phyloP scores from a whole-genome alignment of 2,113 vertebrate genomes.

The Anser cygnoides region DNA sequence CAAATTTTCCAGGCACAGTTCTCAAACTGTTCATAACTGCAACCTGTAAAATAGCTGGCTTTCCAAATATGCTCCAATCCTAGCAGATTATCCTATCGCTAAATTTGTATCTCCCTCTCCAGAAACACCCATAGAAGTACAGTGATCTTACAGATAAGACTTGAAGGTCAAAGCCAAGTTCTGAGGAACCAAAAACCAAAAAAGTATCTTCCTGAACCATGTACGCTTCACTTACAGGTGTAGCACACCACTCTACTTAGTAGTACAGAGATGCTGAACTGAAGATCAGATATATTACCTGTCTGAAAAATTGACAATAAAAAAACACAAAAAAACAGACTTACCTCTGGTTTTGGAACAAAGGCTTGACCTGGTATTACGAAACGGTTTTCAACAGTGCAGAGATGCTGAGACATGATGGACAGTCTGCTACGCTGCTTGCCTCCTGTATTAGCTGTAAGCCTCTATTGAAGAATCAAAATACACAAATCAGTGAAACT shows the following conservation, averaged over 20 bases:
- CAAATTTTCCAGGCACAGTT: neutral
- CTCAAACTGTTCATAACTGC: neutral
- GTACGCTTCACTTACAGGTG: neutral
- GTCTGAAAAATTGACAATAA: neutral
- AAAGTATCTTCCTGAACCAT: neutral
- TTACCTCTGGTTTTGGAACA: conserved; percentile 92
- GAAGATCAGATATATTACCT: neutral
- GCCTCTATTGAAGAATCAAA: conserved; percentile 77
- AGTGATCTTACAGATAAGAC: neutral
- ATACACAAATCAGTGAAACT: neutral
- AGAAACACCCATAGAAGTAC: neutral
- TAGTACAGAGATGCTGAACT: neutral
- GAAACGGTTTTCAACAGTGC: conserved; percentile 84
- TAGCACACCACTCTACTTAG: neutral
- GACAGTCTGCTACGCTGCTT: conserved; percentile 91
- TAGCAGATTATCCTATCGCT: neutral
- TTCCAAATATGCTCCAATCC: neutral
- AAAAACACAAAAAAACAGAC: neutral
- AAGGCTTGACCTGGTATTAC: conserved; percentile 92
- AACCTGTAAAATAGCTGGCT: neutral
- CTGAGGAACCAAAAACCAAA: neutral
- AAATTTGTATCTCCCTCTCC: neutral
- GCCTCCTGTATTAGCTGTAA: conserved; percentile 84
- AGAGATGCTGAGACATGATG: conserved; percentile 93
- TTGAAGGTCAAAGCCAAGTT: neutral